A percentile compares a stretch with the other conserved stretches of the same genome.
Evolutionary conservation across 2,888 invertebrate genomes (phyloP).

Genomic region (Apamea anceps): DNA sequence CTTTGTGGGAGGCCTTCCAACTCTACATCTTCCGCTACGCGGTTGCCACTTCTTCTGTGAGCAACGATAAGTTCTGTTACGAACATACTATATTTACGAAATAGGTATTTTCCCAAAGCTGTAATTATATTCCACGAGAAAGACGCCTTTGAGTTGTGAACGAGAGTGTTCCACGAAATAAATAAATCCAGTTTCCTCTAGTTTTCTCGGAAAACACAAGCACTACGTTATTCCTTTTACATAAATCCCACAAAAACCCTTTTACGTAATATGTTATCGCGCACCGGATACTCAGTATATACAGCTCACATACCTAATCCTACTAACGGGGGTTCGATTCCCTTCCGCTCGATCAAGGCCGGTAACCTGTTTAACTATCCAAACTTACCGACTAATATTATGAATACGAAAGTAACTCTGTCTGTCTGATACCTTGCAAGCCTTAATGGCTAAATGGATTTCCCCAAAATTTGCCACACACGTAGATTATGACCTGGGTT

Average conservation of each 20-base stretch:
- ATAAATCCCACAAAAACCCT: constrained; percentile 14
- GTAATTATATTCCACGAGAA: neutral
- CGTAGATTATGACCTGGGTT: neutral
- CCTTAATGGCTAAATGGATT: neutral
- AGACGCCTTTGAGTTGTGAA: neutral
- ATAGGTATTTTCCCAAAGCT: neutral
- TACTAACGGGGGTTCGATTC: constrained; percentile 18
- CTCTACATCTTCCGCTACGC: too few relatives aligned
- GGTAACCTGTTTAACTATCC: neutral
- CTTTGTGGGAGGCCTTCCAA: too few relatives aligned
- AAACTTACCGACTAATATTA: neutral
- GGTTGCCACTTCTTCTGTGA: neutral
- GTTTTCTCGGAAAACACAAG: constrained; percentile 8
- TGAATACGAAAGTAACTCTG: neutral
- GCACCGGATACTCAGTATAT: constrained; percentile 34
- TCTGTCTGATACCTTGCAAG: neutral
- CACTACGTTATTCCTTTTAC: neutral
- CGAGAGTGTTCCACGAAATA: neutral
- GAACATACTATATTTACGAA: neutral
- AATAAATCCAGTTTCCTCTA: neutral
- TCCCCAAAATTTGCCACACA: neutral
- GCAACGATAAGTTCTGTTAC: neutral
- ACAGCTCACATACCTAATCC: constrained; percentile 22
- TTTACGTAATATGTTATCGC: constrained; percentile 34
- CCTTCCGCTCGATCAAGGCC: constrained; percentile 2